phyloP scores from a whole-genome alignment of 2,888 invertebrate genomes.

The Antheraea yamamai region DNA sequence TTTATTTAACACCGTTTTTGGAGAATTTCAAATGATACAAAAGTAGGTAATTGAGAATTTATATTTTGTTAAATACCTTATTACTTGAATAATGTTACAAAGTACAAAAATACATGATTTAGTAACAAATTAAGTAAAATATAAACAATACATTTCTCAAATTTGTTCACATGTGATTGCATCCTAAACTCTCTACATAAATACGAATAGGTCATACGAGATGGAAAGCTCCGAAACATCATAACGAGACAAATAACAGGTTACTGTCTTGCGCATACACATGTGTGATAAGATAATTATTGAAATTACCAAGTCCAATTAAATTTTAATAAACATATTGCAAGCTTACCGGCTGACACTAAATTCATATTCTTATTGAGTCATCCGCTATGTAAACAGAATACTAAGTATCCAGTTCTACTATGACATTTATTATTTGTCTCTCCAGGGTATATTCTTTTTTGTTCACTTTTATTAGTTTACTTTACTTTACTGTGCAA shows the following conservation, averaged over 20 bases:
- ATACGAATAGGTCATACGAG: neutral
- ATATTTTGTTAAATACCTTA: neutral
- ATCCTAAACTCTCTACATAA: neutral
- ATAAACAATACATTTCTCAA: neutral
- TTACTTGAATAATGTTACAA: neutral
- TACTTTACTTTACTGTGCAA: neutral
- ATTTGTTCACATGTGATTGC: neutral
- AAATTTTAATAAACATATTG: conserved; percentile 41
- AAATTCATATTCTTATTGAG: conserved; percentile 40
- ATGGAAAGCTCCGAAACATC: conserved; percentile 22
- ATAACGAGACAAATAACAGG: conserved; percentile 22
- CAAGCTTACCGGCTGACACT: conserved; percentile 35
- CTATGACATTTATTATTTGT: conserved; percentile 10
- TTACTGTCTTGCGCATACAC: conserved; percentile 19
- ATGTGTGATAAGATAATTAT: conserved; percentile 35
- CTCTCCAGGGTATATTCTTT: conserved; percentile 4
- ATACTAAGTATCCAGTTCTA: conserved; percentile 11
- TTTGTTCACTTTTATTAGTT: neutral
- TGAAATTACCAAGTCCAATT: conserved; percentile 41
- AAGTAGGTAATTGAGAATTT: too few species aligned
- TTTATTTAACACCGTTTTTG: too few species aligned
- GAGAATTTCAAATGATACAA: too few species aligned
- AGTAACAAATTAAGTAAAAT: neutral
- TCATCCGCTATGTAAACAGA: conserved; percentile 33
- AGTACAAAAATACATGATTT: neutral